A percentile compares a stretch with the other conserved stretches of the same genome.
phyloP scores from a whole-genome alignment of 2,888 invertebrate genomes.

The Tipula confusa region DNA sequence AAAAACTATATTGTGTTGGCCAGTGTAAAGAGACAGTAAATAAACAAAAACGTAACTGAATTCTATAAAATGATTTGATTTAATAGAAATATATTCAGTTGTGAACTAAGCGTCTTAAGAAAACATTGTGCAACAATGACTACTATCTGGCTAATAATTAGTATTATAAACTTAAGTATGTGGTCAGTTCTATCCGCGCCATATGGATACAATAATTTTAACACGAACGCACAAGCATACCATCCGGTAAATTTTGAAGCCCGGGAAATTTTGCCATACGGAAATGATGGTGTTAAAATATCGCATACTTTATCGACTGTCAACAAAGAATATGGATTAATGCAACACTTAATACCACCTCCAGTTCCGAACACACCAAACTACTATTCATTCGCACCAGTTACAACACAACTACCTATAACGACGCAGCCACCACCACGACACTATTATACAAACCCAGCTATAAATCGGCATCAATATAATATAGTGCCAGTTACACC shows the following conservation, averaged over 20 bases:
- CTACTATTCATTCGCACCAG: slow-evolving; percentile 33
- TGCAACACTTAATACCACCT: slow-evolving; percentile 26
- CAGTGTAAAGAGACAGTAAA: background rate
- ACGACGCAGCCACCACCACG: background rate
- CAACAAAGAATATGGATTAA: background rate
- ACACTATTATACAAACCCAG: background rate
- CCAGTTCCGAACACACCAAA: slow-evolving; percentile 33
- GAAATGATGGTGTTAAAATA: background rate
- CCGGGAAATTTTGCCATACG: background rate
- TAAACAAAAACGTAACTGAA: background rate
- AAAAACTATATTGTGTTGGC: background rate
- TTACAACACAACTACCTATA: background rate
- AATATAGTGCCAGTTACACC: background rate
- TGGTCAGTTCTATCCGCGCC: background rate
- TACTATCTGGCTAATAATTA: background rate
- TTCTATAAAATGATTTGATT: background rate
- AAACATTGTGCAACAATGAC: background rate
- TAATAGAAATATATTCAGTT: background rate
- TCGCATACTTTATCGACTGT: background rate
- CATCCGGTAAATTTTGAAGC: background rate
- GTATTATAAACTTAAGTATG: background rate
- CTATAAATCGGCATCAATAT: background rate
- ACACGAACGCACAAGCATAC: background rate
- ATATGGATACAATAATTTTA: background rate
- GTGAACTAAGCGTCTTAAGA: background rate